Percentiles rank a stretch among this genome's conserved stretches.
Evolutionary conservation across 2,888 invertebrate species (phyloP).

Genomic region (Physocephala rufipes): DNA sequence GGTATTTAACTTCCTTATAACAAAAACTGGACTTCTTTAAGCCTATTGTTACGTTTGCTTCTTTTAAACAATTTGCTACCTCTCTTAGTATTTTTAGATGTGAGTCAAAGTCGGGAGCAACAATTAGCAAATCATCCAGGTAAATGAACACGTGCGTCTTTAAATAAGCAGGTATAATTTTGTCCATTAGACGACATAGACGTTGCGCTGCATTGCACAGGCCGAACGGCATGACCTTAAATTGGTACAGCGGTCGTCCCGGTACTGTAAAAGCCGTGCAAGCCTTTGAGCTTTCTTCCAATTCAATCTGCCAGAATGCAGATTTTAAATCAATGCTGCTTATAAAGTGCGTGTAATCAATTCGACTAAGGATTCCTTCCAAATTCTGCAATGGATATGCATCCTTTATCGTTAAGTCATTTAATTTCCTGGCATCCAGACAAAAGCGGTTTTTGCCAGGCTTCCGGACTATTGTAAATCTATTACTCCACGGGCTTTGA

Average conservation of each 20-base stretch:
- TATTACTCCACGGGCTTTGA: constrained; percentile 1
- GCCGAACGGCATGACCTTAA: constrained; percentile 19
- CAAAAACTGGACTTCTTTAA: background rate
- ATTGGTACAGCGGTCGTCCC: constrained; percentile 13
- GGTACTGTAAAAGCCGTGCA: constrained; percentile 13
- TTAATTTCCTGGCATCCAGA: background rate
- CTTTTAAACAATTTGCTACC: background rate
- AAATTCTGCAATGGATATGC: background rate
- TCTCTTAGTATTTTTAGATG: constrained; percentile 1
- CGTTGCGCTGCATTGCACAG: constrained; percentile 12
- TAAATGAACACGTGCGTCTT: too few species aligned
- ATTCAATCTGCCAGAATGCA: constrained; percentile 15
- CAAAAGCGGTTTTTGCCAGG: background rate
- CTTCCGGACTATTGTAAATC: background rate
- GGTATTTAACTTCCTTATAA: background rate
- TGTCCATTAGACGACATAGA: constrained; percentile 18
- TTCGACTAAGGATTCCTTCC: background rate
- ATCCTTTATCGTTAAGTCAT: background rate
- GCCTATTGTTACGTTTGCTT: background rate
- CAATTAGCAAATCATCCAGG: background rate
- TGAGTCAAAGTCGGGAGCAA: background rate
- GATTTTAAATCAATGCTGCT: constrained; percentile 9
- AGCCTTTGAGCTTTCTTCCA: background rate
- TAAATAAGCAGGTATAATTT: too few species aligned
- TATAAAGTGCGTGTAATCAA: constrained; percentile 4